Evolutionary conservation across 2,888 invertebrate species (phyloP), one percentile per base, ranked within the genome.

Genomic region (Cryptophagus acutangulus): DNA sequence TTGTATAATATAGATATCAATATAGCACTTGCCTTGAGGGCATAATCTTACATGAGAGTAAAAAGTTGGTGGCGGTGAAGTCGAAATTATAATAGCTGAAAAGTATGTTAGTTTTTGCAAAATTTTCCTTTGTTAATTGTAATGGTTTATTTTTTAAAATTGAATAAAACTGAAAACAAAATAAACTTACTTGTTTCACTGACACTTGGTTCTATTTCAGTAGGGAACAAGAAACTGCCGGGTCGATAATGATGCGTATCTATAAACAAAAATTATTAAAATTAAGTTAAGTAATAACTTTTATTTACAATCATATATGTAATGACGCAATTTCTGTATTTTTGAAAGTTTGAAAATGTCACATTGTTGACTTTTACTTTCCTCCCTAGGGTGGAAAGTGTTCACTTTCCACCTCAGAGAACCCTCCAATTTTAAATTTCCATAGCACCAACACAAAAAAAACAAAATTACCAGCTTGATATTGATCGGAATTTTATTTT

Each of bases 171-270:
- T 39, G 10, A 17, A 29, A 29, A 39, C 6, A 25, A 14, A 13
- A 15, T 46, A 49, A 50, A 80, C 82, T 82, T 75, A 83, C 83
- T 81, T 69, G 83, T 81, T 59, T 82, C 82, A 71, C 82, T 82
- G 59, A 82, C 82, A 74, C 81, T 82, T 20, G 83, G 82, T 46
- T 81, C 82, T 43, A 78, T 76, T 57, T 81, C 79, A 58, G 78
- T 62, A 26, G 63, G 60, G 39, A 52, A 48, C 25, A 54, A 53
- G 42, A 45, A 48, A 33, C 45, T 41, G 17, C 54, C 55, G 18
- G 47, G 48, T 31, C 54, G 49, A 51, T 74, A 63, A 70, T 74
- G 66, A 71, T 74, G 47, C 69, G 75, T 52, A 71, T 76, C 65
- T 75, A 74, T 43, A 76, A 59, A 38, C 16, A 47, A 52, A 56